These are phyloP conservation scores for Nipponacmea schrenckii DNA, from an alignment of 2,888 invertebrate species.

Conservation along the genomic window DNA sequence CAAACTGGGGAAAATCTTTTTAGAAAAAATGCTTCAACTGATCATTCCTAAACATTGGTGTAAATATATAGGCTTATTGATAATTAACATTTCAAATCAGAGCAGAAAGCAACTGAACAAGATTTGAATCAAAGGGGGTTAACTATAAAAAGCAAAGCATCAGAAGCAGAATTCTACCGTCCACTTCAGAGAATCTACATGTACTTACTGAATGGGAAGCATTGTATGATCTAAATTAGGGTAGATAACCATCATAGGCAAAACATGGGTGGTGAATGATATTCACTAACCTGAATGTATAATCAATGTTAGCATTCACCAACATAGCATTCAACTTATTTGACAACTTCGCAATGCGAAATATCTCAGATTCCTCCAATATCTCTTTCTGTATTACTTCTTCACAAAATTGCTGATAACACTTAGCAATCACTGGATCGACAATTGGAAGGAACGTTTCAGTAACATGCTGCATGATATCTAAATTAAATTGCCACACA, in stretches of 20 bases:
- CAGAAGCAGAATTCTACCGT: no score
- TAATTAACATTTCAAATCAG: background rate
- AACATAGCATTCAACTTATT: no score
- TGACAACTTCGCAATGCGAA: background rate
- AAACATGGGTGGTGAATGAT: no score
- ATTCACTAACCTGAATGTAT: background rate
- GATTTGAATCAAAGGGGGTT: no score
- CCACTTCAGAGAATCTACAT: no score
- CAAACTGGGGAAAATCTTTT: background rate
- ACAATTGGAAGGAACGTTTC: no score
- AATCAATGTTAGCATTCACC: background rate
- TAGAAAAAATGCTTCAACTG: background rate
- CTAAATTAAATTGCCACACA: background rate
- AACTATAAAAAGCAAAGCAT: no score
- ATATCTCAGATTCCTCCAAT: background rate
- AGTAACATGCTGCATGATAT: slow-evolving; percentile 3
- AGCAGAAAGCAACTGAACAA: no score
- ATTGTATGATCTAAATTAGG: no score
- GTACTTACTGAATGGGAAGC: no score
- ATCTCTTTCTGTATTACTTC: background rate
- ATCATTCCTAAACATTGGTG: background rate
- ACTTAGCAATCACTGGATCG: background rate
- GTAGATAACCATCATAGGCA: no score
- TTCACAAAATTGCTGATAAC: no score
- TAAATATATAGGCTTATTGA: background rate